Base-by-base conservation (phyloP, 2,888 invertebrate species). In the Anorthoa munda region DNA sequence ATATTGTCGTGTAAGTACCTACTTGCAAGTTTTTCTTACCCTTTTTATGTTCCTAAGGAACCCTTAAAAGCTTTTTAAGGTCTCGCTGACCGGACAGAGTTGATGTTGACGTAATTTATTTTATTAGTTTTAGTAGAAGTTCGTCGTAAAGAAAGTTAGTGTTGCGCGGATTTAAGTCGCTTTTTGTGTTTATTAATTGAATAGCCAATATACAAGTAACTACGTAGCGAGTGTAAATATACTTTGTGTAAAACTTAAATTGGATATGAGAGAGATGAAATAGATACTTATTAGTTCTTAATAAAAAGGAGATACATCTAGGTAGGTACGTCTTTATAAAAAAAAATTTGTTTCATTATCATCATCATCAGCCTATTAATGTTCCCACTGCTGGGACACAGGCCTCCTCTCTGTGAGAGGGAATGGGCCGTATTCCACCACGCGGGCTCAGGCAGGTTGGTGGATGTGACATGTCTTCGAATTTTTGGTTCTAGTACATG, bases 51-150 rank as follows among this genome's bases (percentile, higher is more conserved):
- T 73, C 55, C 51, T 66, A 69, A 77, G 78, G 77, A 83, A 82
- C 85, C 88, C 82, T 86, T 86, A 88, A 92, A 92, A 90, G 89
- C 91, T 92, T 91, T 80, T 92, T 89, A 90, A 89, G 85, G 83
- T 83, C 83, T 79, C 77, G 76, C 71, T 86, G 82, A 79, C 82
- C 83, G 80, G 81, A 74, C 75, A 65, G 78, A 79, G 85, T 87
- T 85, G 81, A 86, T 87, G 87, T 87, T 86, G 82, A 86, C 77
- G 86, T 90, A 88, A 91, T 91, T 92, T 92, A 90, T 92, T 91
- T 91, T 90, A 90, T 84, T 87, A 87, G 81, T 86, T 82, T 83
- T 77, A 80, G 79, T 85, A 74, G 75, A 85, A 88, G 83, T 89
- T 90, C 46, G 81, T 77, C 80, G 87, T 88, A 85, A 89, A 83